phyloP scores from a whole-genome alignment of 2,797 vertebrate genomes.

The Molossus alvarezi region DNA sequence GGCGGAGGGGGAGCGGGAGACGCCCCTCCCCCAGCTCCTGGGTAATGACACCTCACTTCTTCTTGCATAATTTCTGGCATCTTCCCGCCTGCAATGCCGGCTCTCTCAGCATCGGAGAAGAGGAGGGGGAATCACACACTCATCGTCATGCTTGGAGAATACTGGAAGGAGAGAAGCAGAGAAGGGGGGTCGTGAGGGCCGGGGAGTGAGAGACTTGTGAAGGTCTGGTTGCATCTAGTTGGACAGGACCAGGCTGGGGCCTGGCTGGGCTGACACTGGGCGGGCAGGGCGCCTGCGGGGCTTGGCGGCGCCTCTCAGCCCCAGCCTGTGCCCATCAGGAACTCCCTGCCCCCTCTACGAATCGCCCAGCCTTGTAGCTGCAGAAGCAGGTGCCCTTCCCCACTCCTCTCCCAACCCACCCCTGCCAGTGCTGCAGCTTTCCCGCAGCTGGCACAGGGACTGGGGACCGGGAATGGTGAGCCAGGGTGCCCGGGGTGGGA shows the following conservation, averaged over 20 bases:
- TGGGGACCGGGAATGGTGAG: not conserved
- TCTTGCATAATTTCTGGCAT: conserved; percentile 93
- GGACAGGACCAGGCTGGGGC: too few relatives aligned
- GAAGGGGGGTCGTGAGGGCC: not conserved
- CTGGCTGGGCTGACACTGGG: not conserved
- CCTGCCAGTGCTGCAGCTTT: not conserved
- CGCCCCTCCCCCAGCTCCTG: conserved; percentile 91
- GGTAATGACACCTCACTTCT: conserved; percentile 93
- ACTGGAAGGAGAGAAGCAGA: conserved; percentile 91
- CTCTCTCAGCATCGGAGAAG: conserved; percentile 91
- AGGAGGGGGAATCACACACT: conserved; percentile 96
- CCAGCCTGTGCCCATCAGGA: not conserved
- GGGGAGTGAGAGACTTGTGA: not conserved
- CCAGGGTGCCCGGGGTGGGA: not conserved
- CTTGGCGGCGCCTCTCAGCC: fast-evolving
- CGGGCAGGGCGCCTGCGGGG: not conserved
- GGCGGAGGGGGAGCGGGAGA: conserved; percentile 74
- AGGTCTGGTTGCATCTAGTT: not conserved
- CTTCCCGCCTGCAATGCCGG: conserved; percentile 95
- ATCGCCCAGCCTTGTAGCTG: not conserved
- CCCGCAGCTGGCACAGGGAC: not conserved
- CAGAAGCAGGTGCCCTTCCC: not conserved
- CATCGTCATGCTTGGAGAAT: conserved; percentile 99
- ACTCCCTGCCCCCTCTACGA: not conserved
- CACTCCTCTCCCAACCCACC: not conserved